phyloP scores from a whole-genome alignment of 1,140 invertebrate genomes.

The Nasonia longicornis region DNA sequence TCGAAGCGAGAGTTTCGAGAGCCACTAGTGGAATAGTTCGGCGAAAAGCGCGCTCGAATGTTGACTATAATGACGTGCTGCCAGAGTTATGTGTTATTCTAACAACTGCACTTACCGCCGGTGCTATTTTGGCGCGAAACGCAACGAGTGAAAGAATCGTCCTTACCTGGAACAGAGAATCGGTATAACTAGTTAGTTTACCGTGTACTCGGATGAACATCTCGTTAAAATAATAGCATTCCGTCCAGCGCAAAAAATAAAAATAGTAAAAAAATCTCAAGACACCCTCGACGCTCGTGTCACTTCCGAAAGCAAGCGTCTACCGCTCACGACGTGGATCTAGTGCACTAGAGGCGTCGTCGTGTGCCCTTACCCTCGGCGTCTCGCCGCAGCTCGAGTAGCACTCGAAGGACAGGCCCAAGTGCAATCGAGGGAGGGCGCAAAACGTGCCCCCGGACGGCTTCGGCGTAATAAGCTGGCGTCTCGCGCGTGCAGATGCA shows the following conservation, averaged over 20 bases:
- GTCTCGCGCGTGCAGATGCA: neutral
- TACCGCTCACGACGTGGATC: neutral
- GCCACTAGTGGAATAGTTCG: neutral
- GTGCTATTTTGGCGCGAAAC: too few relatives aligned
- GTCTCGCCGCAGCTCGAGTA: constrained; percentile 9
- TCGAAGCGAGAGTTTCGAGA: neutral
- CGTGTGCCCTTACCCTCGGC: neutral
- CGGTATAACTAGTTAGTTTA: too few relatives aligned
- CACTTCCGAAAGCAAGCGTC: neutral
- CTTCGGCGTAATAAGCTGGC: neutral
- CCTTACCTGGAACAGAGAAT: too few relatives aligned
- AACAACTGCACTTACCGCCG: too few relatives aligned
- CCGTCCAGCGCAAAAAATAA: neutral
- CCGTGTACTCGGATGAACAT: too few relatives aligned
- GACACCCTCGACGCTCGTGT: neutral
- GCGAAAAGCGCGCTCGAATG: neutral
- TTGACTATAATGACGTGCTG: neutral
- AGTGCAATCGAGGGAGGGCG: constrained; percentile 24
- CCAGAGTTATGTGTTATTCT: too few relatives aligned
- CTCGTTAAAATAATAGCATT: neutral
- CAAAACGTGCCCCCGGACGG: constrained; percentile 17
- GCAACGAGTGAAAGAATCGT: too few relatives aligned
- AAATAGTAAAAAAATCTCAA: neutral
- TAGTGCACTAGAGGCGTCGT: constrained; percentile 12
- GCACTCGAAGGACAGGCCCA: neutral